Evolutionary conservation across 2,888 invertebrate species (phyloP), one percentile per base, ranked within the genome.

Genomic region (Clistopyga incitator): DNA sequence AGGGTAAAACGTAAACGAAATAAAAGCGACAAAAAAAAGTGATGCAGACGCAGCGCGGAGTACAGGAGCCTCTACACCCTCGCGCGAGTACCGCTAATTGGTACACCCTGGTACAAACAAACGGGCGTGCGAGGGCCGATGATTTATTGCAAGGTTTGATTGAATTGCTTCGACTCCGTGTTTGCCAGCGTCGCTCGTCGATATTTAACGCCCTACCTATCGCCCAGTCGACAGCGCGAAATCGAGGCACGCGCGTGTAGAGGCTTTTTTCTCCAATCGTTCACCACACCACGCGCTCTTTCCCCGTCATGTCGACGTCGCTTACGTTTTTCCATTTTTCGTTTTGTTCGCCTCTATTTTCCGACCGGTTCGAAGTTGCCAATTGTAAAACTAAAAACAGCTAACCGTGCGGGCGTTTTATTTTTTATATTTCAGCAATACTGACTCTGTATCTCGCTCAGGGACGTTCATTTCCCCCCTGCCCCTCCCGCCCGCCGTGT

Each of bases 91-190:
- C 87, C 88, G 89, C 89, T 92, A 92, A 92, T 92, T 92, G 90
- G 91, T 90, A 90, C 91, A 90, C 81, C 77, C 84, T 72, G 86
- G 85, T 87, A 89, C 90, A 90, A 91, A 92, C 90, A 91, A 88
- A 86, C 86, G 86, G 82, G 86, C 81, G 86, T 87, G 86, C 89
- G 86, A 88, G 88, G 86, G 86, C 85, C 89, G 90, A 92, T 92
- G 92, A 92, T 93, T 92, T 91, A 92, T 91, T 90, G 92, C 91
- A 89, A 90, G 91, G 92, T 92, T 91, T 91, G 92, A 93, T 92
- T 92, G 92, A 92, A 92, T 92, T 92, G 90, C 91, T 91, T 90
- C 88, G 88, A 88, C 87, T 89, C 86, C 70, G 76, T 91, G 90
- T 91, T 90, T 91, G 90, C 89, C 84, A 85, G 85, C 82, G 86